Conservation (phyloP, 2,888 invertebrate species). For the Ptychoptera contaminata region DNA sequence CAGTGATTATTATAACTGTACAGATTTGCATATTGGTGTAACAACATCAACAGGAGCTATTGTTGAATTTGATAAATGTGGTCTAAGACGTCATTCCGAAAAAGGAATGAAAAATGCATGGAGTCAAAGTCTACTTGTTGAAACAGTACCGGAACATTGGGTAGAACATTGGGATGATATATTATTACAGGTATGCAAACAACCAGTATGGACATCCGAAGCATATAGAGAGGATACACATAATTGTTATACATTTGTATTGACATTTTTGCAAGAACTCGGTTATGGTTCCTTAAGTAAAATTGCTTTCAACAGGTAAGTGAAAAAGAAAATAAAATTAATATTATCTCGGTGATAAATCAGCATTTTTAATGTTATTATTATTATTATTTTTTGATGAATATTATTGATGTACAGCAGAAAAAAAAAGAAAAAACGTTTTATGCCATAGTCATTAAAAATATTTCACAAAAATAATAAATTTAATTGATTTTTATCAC, state of each 20-base stretch:
- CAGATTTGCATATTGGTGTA: constrained; percentile 81
- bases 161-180: constrained; percentile 54
- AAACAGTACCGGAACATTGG: constrained; percentile 47
- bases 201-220: constrained; percentile 46
- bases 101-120: constrained; percentile 38
- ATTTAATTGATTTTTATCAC: no score
- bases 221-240: constrained; percentile 59
- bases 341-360: no score
- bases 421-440: no score
- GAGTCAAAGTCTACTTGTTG: constrained; percentile 54
- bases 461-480: no score
- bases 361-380: no score
- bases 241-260: constrained; percentile 78
- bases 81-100: constrained; percentile 42
- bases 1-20: constrained; percentile 67
- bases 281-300: constrained; percentile 54
- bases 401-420: no score
- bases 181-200: constrained; percentile 43
- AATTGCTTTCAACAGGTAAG: constrained; percentile 37
- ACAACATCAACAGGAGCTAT: constrained; percentile 67
- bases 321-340: not conserved
- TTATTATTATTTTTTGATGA: no score
- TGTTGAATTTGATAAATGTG: constrained; percentile 71
- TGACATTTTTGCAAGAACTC: constrained; percentile 59
- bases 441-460: no score